Percentiles rank a stretch among this genome's conserved stretches.
phyloP scores from a whole-genome alignment of 2,113 vertebrate species.

The Tylochromis polylepis region DNA sequence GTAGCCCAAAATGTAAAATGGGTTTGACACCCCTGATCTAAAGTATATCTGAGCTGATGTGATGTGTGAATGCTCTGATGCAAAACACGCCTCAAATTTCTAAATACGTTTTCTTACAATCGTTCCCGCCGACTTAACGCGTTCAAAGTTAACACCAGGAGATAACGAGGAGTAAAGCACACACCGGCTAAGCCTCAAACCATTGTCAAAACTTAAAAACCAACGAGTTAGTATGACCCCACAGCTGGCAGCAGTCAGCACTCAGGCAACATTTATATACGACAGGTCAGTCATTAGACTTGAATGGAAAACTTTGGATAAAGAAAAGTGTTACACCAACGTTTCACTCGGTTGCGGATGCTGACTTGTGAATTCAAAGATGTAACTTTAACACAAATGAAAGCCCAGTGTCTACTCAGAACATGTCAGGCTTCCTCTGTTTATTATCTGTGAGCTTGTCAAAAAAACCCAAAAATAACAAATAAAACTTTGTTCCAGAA shows the following conservation, averaged over 20 bases:
- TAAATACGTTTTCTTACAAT: neutral
- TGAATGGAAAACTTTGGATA: neutral
- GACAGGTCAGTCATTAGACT: neutral
- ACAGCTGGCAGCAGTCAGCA: constrained; percentile 12
- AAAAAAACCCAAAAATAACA: accelerated
- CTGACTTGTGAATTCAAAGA: neutral
- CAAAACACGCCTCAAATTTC: neutral
- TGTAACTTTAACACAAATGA: neutral
- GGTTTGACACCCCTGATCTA: neutral
- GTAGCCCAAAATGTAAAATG: neutral
- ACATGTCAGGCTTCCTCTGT: neutral
- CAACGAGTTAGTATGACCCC: constrained; percentile 11
- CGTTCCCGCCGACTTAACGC: neutral
- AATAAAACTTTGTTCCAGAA: neutral
- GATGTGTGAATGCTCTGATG: neutral
- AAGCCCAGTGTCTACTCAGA: neutral
- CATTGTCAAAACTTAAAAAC: constrained; percentile 4
- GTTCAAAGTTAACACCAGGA: neutral
- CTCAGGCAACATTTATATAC: constrained; percentile 20
- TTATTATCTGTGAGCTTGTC: neutral
- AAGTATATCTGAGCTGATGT: neutral
- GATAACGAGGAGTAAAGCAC: constrained; percentile 2
- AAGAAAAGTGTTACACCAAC: neutral
- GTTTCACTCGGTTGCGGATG: neutral
- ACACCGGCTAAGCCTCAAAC: neutral